Evolutionary conservation across 53 echinoderm and acorn worm species (phyloP).

Genomic region (Holothuria leucospilota): DNA sequence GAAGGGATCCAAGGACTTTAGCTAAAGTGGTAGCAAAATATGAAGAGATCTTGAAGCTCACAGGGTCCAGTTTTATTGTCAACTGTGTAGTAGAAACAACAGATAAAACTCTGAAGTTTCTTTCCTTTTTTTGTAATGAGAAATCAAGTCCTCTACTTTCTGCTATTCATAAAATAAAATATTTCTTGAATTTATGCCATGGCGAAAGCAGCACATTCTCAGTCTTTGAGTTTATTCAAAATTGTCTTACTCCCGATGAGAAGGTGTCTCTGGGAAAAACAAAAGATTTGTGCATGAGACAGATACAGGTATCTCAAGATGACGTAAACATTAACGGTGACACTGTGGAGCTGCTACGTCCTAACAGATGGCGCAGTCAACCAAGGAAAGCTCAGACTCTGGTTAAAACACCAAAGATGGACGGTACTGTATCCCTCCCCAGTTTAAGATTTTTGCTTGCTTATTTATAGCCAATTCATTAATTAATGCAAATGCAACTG

Average conservation of each 20-base stretch:
- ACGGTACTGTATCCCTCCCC: too few species aligned
- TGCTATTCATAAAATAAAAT: conserved; percentile 12
- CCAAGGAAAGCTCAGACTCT: too few species aligned
- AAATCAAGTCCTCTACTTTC: not conserved
- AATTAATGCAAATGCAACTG: too few species aligned
- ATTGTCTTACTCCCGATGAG: not conserved
- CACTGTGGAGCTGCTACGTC: too few species aligned
- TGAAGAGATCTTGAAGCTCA: not conserved
- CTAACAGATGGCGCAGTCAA: too few species aligned
- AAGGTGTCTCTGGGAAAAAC: not conserved
- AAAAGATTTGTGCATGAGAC: not conserved
- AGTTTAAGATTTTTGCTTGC: too few species aligned
- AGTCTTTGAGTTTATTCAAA: conserved; percentile 18
- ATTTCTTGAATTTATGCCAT: conserved; percentile 25
- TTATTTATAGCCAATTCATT: too few species aligned
- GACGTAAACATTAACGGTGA: too few species aligned
- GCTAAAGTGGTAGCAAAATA: not conserved
- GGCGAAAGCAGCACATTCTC: not conserved
- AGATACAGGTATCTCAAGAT: too few species aligned
- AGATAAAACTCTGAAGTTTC: not conserved
- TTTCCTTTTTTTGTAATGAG: conserved; percentile 11
- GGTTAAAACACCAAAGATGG: too few species aligned
- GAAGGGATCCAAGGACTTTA: not conserved
- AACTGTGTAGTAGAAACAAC: not conserved
- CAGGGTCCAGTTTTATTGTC: not conserved